phyloP scores from a whole-genome alignment of 2,888 invertebrate species.

The Ypsolopha scabrella region DNA sequence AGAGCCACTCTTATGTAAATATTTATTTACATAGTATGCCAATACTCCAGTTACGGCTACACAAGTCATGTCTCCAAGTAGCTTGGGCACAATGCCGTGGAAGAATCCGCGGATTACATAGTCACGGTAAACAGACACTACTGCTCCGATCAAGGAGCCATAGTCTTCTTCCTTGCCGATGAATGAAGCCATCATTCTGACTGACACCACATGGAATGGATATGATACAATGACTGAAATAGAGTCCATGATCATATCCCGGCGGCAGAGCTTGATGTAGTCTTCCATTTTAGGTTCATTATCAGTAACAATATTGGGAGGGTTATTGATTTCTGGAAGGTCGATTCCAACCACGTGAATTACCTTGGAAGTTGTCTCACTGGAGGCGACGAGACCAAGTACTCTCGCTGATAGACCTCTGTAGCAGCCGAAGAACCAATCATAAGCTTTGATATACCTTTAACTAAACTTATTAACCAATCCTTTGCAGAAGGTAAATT shows the following conservation, averaged over 20 bases:
- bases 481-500: too few relatives aligned
- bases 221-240: conserved; percentile 88
- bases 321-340: conserved; percentile 55
- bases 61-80: conserved; percentile 86
- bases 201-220: conserved; percentile 92
- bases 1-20: conserved; percentile 82
- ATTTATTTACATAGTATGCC: conserved; percentile 83
- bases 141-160: conserved; percentile 80
- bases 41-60: conserved; percentile 82
- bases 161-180: conserved; percentile 91
- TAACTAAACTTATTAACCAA: too few relatives aligned
- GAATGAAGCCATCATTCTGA: conserved; percentile 96
- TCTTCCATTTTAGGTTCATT: conserved; percentile 61
- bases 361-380: conserved; percentile 75
- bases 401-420: conserved; percentile 86
- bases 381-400: conserved; percentile 78
- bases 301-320: conserved; percentile 56
- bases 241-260: conserved; percentile 80
- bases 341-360: conserved; percentile 65
- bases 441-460: conserved; percentile 84
- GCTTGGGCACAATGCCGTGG: conserved; percentile 88
- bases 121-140: conserved; percentile 84
- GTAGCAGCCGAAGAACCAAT: conserved; percentile 90
- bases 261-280: conserved; percentile 62
- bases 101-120: conserved; percentile 91